phyloP scores from a whole-genome alignment of 1,140 invertebrate genomes.

The Temnothorax nylanderi region DNA sequence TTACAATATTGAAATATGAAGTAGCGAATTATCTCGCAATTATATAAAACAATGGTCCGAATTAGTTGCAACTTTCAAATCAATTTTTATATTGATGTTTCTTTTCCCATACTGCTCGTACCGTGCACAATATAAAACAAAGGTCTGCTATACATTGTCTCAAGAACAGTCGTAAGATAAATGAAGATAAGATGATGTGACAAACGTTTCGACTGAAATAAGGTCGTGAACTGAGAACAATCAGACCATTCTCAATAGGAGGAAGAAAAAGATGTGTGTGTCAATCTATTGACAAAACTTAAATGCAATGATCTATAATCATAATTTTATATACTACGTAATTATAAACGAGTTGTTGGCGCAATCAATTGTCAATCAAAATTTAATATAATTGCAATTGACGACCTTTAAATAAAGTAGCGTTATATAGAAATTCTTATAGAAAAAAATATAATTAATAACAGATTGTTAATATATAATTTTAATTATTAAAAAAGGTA shows the following conservation, averaged over 20 bases:
- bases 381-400: background rate
- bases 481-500: background rate
- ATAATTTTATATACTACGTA: background rate
- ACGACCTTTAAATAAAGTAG: background rate
- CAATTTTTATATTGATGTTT: background rate
- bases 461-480: too few relatives aligned
- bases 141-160: background rate
- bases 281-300: too few relatives aligned
- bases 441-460: background rate
- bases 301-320: background rate
- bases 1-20: background rate
- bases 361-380: background rate
- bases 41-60: background rate
- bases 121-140: background rate
- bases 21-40: background rate
- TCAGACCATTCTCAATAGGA: too few relatives aligned
- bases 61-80: background rate
- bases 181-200: too few relatives aligned
- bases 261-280: too few relatives aligned
- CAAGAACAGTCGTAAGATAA: background rate
- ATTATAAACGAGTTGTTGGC: background rate
- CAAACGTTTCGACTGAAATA: too few relatives aligned
- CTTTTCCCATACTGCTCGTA: background rate
- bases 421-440: background rate
- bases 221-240: too few relatives aligned